These are phyloP conservation scores for Cheilosia urbana DNA, from an alignment of 2,888 invertebrate genomes.

Conservation along the genomic window DNA sequence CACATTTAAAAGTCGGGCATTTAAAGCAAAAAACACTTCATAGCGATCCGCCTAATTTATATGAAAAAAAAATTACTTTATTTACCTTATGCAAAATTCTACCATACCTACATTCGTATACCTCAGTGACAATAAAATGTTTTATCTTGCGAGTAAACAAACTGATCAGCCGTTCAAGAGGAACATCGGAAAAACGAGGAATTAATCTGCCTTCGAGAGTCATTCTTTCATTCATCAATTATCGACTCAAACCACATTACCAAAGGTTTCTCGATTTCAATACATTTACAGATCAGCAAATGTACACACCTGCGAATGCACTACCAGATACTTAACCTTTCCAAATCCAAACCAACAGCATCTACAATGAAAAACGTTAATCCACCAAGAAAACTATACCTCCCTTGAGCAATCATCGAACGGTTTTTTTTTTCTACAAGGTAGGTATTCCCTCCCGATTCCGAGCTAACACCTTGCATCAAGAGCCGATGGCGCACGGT, in stretches of 20 bases:
- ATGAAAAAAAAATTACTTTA: too few relatives aligned
- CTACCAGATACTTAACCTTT: slow-evolving; percentile 18
- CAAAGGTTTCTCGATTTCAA: not conserved
- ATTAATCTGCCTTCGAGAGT: not conserved
- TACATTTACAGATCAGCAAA: not conserved
- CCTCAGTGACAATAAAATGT: too few relatives aligned
- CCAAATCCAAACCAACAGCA: not conserved
- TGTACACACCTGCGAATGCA: slow-evolving; percentile 47
- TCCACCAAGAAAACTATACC: slow-evolving; percentile 32
- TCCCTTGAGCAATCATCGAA: slow-evolving; percentile 12
- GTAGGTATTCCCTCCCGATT: slow-evolving; percentile 35
- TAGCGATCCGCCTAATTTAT: too few relatives aligned
- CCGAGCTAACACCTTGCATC: slow-evolving; percentile 61
- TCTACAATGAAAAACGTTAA: slow-evolving; percentile 27
- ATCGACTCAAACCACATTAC: not conserved
- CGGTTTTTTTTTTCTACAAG: slow-evolving; percentile 21
- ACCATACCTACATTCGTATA: too few relatives aligned
- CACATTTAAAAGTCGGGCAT: too few relatives aligned
- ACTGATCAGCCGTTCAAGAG: too few relatives aligned
- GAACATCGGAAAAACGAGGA: too few relatives aligned
- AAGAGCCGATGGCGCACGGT: slow-evolving; percentile 62
- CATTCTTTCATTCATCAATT: slow-evolving; percentile 9
- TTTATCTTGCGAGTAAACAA: too few relatives aligned
- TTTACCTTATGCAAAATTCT: too few relatives aligned
- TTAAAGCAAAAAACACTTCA: too few relatives aligned